These are phyloP conservation scores for Blastobasis adustella DNA, from an alignment of 2,888 invertebrate genomes.

Conservation along the genomic window DNA sequence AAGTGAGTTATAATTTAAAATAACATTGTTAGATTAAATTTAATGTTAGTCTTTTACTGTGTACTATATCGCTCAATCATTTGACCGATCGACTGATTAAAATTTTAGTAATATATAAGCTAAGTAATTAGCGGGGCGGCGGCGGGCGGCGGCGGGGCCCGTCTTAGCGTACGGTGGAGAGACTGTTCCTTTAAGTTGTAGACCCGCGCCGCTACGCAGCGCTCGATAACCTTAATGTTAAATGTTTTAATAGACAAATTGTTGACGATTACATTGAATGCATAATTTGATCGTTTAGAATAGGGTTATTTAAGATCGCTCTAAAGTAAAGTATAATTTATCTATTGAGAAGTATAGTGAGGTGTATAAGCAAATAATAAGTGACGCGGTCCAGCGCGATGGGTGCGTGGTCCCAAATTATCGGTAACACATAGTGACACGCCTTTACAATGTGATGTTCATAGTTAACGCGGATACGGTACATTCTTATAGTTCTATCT, in stretches of 20 bases:
- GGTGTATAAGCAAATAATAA: slow-evolving; percentile 61
- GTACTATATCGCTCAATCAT: slow-evolving; percentile 74
- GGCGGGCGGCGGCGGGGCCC: slow-evolving; percentile 20
- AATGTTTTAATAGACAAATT: slow-evolving; percentile 68
- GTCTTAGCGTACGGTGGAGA: slow-evolving; percentile 46
- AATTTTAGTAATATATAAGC: slow-evolving; percentile 70
- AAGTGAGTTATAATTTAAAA: slow-evolving; percentile 73
- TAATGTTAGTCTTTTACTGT: slow-evolving; percentile 75
- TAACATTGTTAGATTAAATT: slow-evolving; percentile 75
- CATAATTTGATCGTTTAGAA: slow-evolving; percentile 72
- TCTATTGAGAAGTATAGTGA: slow-evolving; percentile 63
- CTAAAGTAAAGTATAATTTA: slow-evolving; percentile 72
- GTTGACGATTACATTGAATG: slow-evolving; percentile 62
- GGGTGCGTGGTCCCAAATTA: slow-evolving; percentile 63
- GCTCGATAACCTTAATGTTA: slow-evolving; percentile 57
- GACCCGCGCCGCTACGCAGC: slow-evolving; percentile 28
- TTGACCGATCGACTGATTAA: slow-evolving; percentile 76
- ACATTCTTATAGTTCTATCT: slow-evolving; percentile 57
- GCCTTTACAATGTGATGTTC: slow-evolving; percentile 68
- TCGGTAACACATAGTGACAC: slow-evolving; percentile 54
- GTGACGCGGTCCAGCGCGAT: slow-evolving; percentile 58
- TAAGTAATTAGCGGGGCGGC: slow-evolving; percentile 55
- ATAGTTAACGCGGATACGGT: slow-evolving; percentile 62
- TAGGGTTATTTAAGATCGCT: slow-evolving; percentile 75
- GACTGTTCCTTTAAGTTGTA: slow-evolving; percentile 51